Evolutionary conservation across 2,888 invertebrate species (phyloP).

Genomic region (Polydrusus cervinus): DNA sequence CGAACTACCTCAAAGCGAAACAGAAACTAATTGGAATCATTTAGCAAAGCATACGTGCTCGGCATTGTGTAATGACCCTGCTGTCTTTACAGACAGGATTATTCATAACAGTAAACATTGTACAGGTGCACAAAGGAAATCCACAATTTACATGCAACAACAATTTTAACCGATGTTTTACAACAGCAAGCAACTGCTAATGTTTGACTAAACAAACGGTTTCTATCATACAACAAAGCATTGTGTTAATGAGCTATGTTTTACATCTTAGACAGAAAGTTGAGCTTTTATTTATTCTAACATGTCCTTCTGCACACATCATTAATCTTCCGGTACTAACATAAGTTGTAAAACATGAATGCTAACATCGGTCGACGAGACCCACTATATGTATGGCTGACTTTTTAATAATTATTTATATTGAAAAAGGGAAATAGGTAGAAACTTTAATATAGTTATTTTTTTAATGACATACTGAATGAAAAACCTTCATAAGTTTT

Average conservation of each 20-base stretch:
- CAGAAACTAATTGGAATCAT: slow-evolving; percentile 2
- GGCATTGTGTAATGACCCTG: slow-evolving; percentile 13
- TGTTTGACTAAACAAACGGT: slow-evolving; percentile 5
- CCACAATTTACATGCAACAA: slow-evolving; percentile 17
- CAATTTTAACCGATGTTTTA: slow-evolving; percentile 12
- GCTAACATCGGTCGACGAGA: too few species aligned
- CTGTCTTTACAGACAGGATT: slow-evolving; percentile 14
- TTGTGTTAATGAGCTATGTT: slow-evolving; percentile 4
- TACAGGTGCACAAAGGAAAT: slow-evolving; percentile 22
- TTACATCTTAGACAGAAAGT: background rate
- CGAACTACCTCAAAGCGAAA: background rate
- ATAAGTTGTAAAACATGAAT: too few species aligned
- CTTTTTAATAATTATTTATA: too few species aligned
- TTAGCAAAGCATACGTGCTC: slow-evolving; percentile 8
- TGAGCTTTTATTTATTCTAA: background rate
- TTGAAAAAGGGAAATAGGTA: too few species aligned
- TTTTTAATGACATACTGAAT: too few species aligned
- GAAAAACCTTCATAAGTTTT: too few species aligned
- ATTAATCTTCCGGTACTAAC: too few species aligned
- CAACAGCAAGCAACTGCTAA: slow-evolving; percentile 9
- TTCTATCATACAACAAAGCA: slow-evolving; percentile 10
- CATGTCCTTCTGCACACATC: too few species aligned
- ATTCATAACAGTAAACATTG: slow-evolving; percentile 16
- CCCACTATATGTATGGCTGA: too few species aligned
- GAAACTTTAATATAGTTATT: too few species aligned